Evolutionary conservation across 2,113 vertebrate genomes (phyloP).

Genomic region (Vombatus ursinus): DNA sequence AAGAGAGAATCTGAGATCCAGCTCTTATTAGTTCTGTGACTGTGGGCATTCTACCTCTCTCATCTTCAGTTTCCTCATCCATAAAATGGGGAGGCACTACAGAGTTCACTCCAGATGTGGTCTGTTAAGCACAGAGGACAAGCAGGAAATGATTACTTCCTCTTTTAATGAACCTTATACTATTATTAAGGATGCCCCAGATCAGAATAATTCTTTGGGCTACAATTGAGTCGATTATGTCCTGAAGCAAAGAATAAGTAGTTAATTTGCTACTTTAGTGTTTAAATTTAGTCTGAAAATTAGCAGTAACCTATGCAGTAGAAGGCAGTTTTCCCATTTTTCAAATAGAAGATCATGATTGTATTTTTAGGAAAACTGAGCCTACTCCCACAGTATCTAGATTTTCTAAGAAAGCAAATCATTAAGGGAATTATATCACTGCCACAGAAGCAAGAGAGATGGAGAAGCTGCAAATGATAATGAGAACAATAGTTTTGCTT

Average conservation of each 20-base stretch:
- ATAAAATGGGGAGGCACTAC: background rate
- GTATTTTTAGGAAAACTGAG: background rate
- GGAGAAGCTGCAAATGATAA: background rate
- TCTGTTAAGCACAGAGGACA: background rate
- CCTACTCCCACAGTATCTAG: background rate
- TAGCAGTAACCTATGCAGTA: background rate
- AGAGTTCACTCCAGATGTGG: background rate
- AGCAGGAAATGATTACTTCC: background rate
- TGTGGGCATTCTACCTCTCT: background rate
- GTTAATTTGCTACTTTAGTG: background rate
- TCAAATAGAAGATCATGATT: background rate
- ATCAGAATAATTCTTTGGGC: background rate
- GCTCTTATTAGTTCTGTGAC: background rate
- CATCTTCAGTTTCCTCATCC: background rate
- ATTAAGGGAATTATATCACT: background rate
- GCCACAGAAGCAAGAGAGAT: background rate
- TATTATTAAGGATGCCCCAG: background rate
- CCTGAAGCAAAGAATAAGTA: background rate
- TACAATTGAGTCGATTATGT: background rate
- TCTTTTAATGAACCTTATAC: background rate
- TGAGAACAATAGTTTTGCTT: background rate
- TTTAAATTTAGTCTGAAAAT: background rate
- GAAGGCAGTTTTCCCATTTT: background rate
- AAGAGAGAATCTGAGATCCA: background rate
- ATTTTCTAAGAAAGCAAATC: background rate